Evolutionary conservation across 2,888 invertebrate genomes (phyloP).

Genomic region (Petrolisthes cinctipes): DNA sequence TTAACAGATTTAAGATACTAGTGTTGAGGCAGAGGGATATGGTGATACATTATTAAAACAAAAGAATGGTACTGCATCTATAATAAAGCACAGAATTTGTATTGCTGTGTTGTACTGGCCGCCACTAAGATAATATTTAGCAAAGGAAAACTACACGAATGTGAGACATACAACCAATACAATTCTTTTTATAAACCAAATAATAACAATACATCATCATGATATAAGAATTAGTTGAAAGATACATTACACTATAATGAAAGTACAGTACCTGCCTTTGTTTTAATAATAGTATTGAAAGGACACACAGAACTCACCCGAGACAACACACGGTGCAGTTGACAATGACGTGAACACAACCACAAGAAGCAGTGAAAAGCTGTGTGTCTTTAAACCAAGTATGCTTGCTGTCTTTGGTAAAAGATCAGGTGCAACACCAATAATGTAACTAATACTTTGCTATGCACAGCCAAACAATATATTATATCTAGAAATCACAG

Average conservation of each 20-base stretch:
- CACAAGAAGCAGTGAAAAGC: slow-evolving; percentile 45
- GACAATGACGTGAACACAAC: slow-evolving; percentile 42
- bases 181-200: too few species aligned
- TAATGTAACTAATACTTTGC: slow-evolving; percentile 47
- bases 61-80: too few species aligned
- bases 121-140: too few species aligned
- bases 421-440: slow-evolving; percentile 45
- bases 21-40: too few species aligned
- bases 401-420: slow-evolving; percentile 45
- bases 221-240: neutral
- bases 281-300: neutral
- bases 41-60: too few species aligned
- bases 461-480: slow-evolving; percentile 52
- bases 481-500: slow-evolving; percentile 49
- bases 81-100: too few species aligned
- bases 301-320: slow-evolving; percentile 41
- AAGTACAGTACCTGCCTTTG: neutral
- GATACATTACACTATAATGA: neutral
- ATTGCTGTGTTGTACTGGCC: too few species aligned
- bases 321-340: slow-evolving; percentile 22
- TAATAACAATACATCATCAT: slow-evolving; percentile 4
- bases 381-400: slow-evolving; percentile 24
- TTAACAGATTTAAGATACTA: too few species aligned
- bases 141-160: too few species aligned
- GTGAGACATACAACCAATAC: too few species aligned